Evolutionary conservation across 2,113 vertebrate genomes (phyloP).

Genomic region (Pheucticus melanocephalus): DNA sequence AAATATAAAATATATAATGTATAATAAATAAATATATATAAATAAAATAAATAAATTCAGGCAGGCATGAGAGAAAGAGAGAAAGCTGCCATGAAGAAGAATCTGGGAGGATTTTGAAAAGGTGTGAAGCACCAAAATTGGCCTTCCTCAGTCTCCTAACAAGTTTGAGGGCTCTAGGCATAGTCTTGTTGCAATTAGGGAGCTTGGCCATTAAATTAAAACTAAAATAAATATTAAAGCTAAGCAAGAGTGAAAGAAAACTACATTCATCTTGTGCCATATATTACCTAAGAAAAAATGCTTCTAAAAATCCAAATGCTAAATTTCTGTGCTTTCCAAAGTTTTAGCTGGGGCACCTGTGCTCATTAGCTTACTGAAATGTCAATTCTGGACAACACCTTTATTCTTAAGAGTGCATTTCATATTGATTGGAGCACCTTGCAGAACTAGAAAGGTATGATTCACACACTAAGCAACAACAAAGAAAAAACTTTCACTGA

Average conservation of each 20-base stretch:
- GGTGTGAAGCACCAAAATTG: neutral
- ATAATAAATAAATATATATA: too few relatives aligned
- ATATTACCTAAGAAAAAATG: neutral
- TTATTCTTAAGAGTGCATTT: neutral
- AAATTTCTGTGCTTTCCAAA: neutral
- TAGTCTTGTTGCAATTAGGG: neutral
- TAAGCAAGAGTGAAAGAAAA: neutral
- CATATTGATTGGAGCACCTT: neutral
- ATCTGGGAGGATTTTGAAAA: fast-evolving
- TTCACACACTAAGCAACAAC: neutral
- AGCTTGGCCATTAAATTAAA: neutral
- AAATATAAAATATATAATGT: too few relatives aligned
- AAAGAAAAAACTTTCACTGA: neutral
- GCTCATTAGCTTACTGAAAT: neutral
- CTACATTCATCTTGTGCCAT: neutral
- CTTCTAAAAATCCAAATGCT: neutral
- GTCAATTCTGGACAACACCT: neutral
- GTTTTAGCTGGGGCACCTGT: neutral
- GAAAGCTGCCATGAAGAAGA: neutral
- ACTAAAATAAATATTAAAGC: neutral
- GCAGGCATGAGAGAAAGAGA: neutral
- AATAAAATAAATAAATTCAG: neutral
- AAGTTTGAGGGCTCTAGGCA: neutral
- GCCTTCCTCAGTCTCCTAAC: neutral
- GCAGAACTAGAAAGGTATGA: neutral